These are phyloP conservation scores for Pocota personata DNA, from an alignment of 2,888 invertebrate species.

Conservation along the genomic window DNA sequence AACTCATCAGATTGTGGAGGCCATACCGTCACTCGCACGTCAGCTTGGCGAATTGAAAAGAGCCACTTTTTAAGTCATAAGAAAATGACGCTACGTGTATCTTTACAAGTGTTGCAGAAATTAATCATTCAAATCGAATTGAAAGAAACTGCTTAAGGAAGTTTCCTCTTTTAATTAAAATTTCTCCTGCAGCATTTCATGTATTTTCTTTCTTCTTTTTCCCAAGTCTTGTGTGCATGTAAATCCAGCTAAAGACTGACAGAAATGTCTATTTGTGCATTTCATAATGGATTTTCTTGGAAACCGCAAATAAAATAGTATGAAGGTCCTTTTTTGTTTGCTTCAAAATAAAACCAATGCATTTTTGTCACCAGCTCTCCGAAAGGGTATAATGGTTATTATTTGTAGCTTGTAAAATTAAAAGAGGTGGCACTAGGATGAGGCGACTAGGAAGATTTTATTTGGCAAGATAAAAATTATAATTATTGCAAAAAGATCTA, in stretches of 20 bases:
- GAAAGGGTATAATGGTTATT: conserved; percentile 32
- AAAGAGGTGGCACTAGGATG: conserved; percentile 21
- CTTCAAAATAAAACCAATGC: conserved; percentile 29
- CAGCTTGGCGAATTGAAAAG: background rate
- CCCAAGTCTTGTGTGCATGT: conserved; percentile 1
- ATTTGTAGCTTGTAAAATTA: conserved; percentile 31
- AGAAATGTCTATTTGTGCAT: conserved; percentile 30
- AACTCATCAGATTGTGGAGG: background rate
- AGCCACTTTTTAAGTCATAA: conserved; percentile 2
- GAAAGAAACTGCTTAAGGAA: conserved; percentile 19
- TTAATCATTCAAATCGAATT: conserved; percentile 21
- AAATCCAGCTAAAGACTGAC: conserved; percentile 11
- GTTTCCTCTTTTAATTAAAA: conserved; percentile 37
- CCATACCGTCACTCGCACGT: background rate
- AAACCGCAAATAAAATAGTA: conserved; percentile 23
- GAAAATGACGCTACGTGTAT: background rate
- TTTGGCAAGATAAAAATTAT: conserved; percentile 35
- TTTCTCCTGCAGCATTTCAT: conserved; percentile 12
- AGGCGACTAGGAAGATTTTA: conserved; percentile 24
- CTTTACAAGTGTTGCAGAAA: conserved; percentile 8
- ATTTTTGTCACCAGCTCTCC: conserved; percentile 20
- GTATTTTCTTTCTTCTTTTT: conserved; percentile 2
- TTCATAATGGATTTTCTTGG: conserved; percentile 35
- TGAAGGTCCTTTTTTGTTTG: conserved; percentile 20
- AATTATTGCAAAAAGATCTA: conserved; percentile 35